A percentile compares a stretch with the other conserved stretches of the same genome.
phyloP scores from a whole-genome alignment of 2,888 invertebrate species.

The Pelosia muscerda region DNA sequence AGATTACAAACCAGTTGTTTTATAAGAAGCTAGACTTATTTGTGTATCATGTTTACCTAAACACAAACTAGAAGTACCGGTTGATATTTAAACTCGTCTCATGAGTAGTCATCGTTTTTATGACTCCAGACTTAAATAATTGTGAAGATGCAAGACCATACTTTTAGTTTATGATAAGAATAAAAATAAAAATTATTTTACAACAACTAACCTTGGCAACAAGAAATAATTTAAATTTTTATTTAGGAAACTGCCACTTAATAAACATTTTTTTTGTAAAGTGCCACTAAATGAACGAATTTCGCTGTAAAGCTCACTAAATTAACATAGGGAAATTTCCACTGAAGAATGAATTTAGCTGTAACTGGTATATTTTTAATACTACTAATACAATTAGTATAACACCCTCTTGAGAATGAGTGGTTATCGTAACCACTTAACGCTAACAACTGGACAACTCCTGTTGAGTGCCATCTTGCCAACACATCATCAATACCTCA shows the following conservation, averaged over 20 bases:
- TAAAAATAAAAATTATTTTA: not conserved
- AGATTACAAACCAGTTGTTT: slow-evolving; percentile 6
- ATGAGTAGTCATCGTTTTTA: slow-evolving; percentile 8
- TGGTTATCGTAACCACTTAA: too few species aligned
- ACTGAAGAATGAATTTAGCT: too few species aligned
- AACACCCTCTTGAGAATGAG: too few species aligned
- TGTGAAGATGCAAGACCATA: not conserved
- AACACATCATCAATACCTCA: too few species aligned
- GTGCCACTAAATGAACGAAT: not conserved
- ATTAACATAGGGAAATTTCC: too few species aligned
- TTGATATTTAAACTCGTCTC: not conserved
- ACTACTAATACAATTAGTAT: too few species aligned
- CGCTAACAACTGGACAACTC: too few species aligned
- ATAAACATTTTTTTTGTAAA: not conserved
- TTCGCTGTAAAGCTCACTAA: not conserved
- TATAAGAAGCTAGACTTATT: not conserved
- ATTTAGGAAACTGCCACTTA: not conserved
- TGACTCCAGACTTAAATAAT: not conserved
- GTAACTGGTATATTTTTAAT: too few species aligned
- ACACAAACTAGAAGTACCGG: slow-evolving; percentile 4
- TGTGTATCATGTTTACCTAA: slow-evolving; percentile 1
- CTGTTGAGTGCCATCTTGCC: too few species aligned
- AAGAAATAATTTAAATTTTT: too few species aligned
- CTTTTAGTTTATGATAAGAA: not conserved
- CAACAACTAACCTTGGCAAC: too few species aligned